A percentile compares a stretch with the other conserved stretches of the same genome.
Evolutionary conservation across 2,888 invertebrate genomes (phyloP).

Genomic region (Hyposoter didymator): DNA sequence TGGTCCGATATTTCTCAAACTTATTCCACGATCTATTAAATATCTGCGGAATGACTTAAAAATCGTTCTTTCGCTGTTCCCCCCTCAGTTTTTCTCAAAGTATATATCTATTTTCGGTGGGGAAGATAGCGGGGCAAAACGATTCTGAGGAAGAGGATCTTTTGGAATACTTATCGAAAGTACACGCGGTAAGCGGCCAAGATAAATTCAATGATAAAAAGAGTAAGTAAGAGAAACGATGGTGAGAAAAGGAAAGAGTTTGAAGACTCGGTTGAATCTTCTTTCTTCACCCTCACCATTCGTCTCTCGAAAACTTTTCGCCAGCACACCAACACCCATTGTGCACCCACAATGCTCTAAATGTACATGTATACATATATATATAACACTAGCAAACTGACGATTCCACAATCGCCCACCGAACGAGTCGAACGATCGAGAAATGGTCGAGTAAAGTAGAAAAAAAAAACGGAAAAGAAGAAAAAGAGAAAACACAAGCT

Average conservation of each 20-base stretch:
- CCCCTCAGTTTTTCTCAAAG: neutral
- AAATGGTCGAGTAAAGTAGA: constrained; percentile 26
- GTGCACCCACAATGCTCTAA: constrained; percentile 4
- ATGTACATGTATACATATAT: neutral
- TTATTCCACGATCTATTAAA: constrained; percentile 15
- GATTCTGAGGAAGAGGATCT: constrained; percentile 22
- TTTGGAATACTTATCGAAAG: constrained; percentile 58
- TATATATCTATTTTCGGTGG: neutral
- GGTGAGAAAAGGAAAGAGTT: constrained; percentile 50
- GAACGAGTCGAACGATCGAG: constrained; percentile 51
- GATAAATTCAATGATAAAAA: constrained; percentile 55
- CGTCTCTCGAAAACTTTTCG: constrained; percentile 54
- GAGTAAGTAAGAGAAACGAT: constrained; percentile 20
- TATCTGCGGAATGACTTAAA: neutral
- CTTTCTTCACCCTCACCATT: constrained; percentile 34
- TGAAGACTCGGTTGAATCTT: constrained; percentile 55
- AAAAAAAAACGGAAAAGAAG: neutral
- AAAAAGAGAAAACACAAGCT: constrained; percentile 35
- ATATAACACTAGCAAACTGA: constrained; percentile 35
- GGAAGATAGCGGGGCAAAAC: neutral
- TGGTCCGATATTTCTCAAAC: neutral
- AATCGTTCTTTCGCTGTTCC: constrained; percentile 18
- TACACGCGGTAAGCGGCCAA: constrained; percentile 46
- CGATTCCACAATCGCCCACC: constrained; percentile 52
- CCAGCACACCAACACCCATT: constrained; percentile 40